Evolutionary conservation across 2,797 vertebrate species (phyloP), one percentile per base, ranked within the genome.

Genomic region (Orientallactaga sibirica): DNA sequence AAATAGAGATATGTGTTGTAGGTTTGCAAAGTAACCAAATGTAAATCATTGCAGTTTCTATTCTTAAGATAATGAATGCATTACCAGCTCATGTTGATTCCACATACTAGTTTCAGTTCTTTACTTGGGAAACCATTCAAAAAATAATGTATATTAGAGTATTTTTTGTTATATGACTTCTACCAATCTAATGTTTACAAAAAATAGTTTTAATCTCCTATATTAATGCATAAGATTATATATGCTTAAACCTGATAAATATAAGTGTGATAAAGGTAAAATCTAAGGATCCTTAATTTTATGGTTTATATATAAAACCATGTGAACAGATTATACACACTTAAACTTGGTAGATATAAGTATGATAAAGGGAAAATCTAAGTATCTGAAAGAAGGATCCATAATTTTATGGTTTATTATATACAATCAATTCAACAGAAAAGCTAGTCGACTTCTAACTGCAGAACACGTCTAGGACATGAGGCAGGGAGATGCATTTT

Each of bases 101-200:
- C 52, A 74, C 7, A 86, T 16, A 71, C 7, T 95, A 58, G 61
- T 74, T 80, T 64, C 43, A 86, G 22, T 3, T 62, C 14, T 77
- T 95, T 91, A 77, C 70, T 91, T 19, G 33, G n/a, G 64, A 96
- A 94, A 24, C 16, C 8, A 76, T 16, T 33, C 18, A 55, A 29
- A 37, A 16, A 74, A 43, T 76, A 88, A 61, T 29, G n/a, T 58
- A 14, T 66, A 43, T 15, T 52, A n/a, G 80, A 29, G 61, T 33
- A 79, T 80, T 22, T 80, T 24, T 10, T 70, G 10, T 48, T 9
- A 48, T 48, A 48, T 48, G 48, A 8, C 48, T 48, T 48, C 48
- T 48, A 48, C 48, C 7, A 48, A 10, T 48, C 55, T 95, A 86
- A 20, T 48, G 0, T 20, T 68, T 73, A 1, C 48, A 27, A 62